Conservation (phyloP, 2,797 vertebrate genomes). For the Eidolon dupreanum region DNA sequence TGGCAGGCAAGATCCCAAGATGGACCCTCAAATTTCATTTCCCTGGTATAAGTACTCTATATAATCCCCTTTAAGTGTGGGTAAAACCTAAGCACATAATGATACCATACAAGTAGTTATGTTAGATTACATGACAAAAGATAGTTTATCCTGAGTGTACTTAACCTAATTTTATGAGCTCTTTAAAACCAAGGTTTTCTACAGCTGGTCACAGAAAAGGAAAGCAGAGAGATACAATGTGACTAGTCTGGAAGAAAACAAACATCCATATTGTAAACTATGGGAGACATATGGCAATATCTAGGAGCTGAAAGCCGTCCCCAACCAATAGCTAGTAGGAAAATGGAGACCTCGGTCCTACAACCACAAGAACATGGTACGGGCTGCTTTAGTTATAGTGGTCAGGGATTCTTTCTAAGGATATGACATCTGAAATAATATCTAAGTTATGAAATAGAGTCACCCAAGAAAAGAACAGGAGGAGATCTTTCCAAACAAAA, state of each 20-base stretch:
- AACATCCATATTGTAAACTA: background rate
- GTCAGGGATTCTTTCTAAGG: background rate
- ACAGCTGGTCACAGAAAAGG: background rate
- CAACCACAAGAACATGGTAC: background rate
- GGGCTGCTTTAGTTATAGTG: background rate
- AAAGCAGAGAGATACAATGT: background rate
- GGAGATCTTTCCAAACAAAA: background rate
- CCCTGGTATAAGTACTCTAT: background rate
- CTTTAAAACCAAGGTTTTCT: background rate
- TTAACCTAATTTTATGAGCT: background rate
- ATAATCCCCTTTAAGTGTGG: background rate
- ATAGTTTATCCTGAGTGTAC: background rate
- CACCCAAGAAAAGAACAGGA: background rate
- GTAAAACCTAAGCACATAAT: background rate
- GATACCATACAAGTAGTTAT: background rate
- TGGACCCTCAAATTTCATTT: background rate
- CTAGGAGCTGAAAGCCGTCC: background rate
- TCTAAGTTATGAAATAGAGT: background rate
- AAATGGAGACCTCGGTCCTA: background rate
- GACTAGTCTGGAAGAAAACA: background rate
- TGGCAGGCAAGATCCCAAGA: background rate
- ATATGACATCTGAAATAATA: background rate
- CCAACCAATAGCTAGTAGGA: background rate
- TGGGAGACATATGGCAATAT: background rate
- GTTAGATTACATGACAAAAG: background rate